Evolutionary conservation across 2,888 invertebrate genomes (phyloP), one percentile per base, ranked within the genome.

Genomic region (Orchesellides sinensis): DNA sequence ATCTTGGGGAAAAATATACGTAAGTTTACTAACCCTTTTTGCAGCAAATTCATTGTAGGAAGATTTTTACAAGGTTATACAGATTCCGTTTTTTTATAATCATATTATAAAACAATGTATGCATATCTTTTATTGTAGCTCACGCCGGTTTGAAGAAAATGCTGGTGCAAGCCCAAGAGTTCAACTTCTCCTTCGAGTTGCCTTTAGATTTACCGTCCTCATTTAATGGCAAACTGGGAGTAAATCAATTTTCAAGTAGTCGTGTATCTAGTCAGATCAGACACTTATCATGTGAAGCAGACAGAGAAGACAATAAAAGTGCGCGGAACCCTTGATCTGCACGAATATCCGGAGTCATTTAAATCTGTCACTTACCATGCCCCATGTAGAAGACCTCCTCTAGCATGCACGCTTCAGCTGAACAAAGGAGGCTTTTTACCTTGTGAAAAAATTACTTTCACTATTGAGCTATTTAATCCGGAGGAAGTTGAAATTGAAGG

Each of bases 211-310:
- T 79, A 59, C 79, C 83, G 83, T 73, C 74, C 83, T 83, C 79
- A 23, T 83, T 83, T 63, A 83, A 79, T 79, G 79, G 78, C 56
- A 79, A 83, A 66, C 70, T 84, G 63, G 84, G 84, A 54, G 75
- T 83, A 19, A 85, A 83, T n/a, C 54, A 80, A 85, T n/a, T 85
- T 83, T 45, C 84, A 85, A 75, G 79, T 85, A 2, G 68, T 83
- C 25, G 80, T 85, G n/a, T 83, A 85, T 59, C 83, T 85, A 59
- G 59, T 85, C 59, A 79, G 84, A 40, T 83, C 83, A 32, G 84
- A 85, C 54, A 85, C 84, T 52, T 85, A 85, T 80, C 84, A 85
- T 32, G 84, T 85, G 68, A 85, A 83, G 63, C 84, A 85, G 52
- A 80, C 83, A 3, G 84, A 85, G 75, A 74, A 83, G 83, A 85